These are phyloP conservation scores for Glaucomys volans DNA, from an alignment of 2,113 vertebrate species.

Conservation along the genomic window DNA sequence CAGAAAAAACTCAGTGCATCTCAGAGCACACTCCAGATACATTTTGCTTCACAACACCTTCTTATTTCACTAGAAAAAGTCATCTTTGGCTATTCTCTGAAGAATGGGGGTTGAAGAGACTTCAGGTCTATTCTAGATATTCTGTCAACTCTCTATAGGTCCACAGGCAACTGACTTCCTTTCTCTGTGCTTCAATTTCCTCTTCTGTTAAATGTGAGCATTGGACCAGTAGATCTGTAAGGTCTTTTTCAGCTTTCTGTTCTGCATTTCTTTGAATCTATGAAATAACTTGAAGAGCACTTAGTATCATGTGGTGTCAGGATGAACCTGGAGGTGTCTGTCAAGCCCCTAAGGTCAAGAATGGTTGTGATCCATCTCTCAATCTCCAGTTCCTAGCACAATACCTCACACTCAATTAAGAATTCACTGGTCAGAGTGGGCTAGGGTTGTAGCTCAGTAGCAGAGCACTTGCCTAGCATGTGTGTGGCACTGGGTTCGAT, in stretches of 20 bases:
- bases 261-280: neutral
- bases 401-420: neutral
- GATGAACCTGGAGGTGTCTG: neutral
- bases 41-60: neutral
- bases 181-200: neutral
- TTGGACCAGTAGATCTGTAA: neutral
- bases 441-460: too few relatives aligned
- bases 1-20: neutral
- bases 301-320: neutral
- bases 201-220: neutral
- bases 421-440: neutral
- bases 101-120: neutral
- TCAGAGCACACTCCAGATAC: neutral
- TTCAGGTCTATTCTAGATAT: neutral
- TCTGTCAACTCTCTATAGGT: neutral
- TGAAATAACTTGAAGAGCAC: neutral
- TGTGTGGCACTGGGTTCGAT: too few relatives aligned
- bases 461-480: too few relatives aligned
- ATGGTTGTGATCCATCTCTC: neutral
- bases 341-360: neutral
- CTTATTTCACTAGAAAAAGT: constrained; percentile 6
- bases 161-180: neutral
- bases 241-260: neutral
- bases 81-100: neutral
- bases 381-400: neutral